These are phyloP conservation scores for Takifugu ocellatus DNA, from an alignment of 2,797 vertebrate genomes.

Conservation along the genomic window DNA sequence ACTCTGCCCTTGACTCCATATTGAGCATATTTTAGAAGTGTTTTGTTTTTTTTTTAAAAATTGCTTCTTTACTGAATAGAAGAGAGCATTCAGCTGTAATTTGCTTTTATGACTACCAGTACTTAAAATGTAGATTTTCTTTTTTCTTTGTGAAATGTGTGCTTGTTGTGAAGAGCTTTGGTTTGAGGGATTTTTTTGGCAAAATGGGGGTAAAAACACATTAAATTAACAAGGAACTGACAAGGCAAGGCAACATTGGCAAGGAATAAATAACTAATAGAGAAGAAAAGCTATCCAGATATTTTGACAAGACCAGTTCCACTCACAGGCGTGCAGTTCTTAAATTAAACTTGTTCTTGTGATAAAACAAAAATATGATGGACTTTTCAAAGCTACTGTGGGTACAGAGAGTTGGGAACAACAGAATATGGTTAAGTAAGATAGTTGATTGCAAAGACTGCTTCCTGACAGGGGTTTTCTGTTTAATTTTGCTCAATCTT, in stretches of 20 bases:
- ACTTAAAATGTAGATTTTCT: neutral
- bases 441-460: conserved; percentile 39
- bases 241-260: neutral
- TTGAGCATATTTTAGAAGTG: conserved; percentile 50
- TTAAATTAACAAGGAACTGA: conserved; percentile 11
- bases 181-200: no score
- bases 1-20: conserved; percentile 43
- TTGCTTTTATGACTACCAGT: conserved; percentile 15
- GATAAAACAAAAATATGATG: conserved; percentile 41
- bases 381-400: conserved; percentile 44
- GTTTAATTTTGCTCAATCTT: conserved; percentile 35
- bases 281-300: neutral
- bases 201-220: no score
- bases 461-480: conserved; percentile 32
- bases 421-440: conserved; percentile 26
- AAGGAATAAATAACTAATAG: conserved; percentile 18
- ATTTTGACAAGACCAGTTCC: conserved; percentile 16
- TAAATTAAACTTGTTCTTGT: conserved; percentile 27
- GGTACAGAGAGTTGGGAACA: conserved; percentile 24
- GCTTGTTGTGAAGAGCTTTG: neutral
- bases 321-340: conserved; percentile 22
- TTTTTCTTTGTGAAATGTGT: conserved; percentile 8
- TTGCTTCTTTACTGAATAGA: conserved; percentile 54
- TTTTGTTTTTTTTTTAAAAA: conserved; percentile 25
- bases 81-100: conserved; percentile 27